Percentiles rank a stretch among this genome's conserved stretches.
Conservation (phyloP, 2,888 invertebrate species). For the Cephus sareptanus region DNA sequence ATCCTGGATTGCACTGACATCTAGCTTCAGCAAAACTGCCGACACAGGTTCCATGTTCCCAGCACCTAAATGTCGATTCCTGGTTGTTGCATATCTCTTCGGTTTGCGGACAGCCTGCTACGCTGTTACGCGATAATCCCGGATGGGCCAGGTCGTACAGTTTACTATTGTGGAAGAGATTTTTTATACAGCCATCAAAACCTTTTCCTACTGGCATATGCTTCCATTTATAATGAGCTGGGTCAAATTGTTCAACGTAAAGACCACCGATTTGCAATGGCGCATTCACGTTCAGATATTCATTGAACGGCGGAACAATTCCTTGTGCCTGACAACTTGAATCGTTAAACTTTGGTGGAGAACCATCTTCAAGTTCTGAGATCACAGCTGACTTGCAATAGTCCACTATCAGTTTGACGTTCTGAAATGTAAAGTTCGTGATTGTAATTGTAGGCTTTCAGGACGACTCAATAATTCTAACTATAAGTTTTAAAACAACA, state of each 20-base stretch:
- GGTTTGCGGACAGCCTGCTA: slow-evolving; percentile 92
- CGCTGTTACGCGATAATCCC: slow-evolving; percentile 86
- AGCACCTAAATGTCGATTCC: slow-evolving; percentile 86
- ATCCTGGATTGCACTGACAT: slow-evolving; percentile 96
- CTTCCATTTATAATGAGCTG: slow-evolving; percentile 89
- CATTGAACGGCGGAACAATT: slow-evolving; percentile 92
- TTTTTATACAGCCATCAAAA: slow-evolving; percentile 96
- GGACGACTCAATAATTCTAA: not conserved
- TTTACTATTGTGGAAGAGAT: slow-evolving; percentile 95
- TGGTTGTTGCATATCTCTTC: slow-evolving; percentile 92
- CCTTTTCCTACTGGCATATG: slow-evolving; percentile 90
- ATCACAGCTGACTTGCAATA: slow-evolving; percentile 91
- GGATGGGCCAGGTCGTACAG: slow-evolving; percentile 96
- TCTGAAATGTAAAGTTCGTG: slow-evolving; percentile 62
- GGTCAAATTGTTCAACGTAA: slow-evolving; percentile 90
- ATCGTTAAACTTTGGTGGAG: slow-evolving; percentile 88
- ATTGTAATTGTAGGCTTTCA: not conserved
- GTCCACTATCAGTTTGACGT: slow-evolving; percentile 92
- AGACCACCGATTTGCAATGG: slow-evolving; percentile 95
- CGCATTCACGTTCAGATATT: slow-evolving; percentile 95
- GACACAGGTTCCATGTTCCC: slow-evolving; percentile 95
- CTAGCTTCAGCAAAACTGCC: slow-evolving; percentile 89
- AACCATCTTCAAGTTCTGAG: slow-evolving; percentile 90
- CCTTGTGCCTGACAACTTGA: slow-evolving; percentile 91
- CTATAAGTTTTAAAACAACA: not conserved